Conservation (phyloP, 23 tunicate species). For the Ciona savignyi region DNA sequence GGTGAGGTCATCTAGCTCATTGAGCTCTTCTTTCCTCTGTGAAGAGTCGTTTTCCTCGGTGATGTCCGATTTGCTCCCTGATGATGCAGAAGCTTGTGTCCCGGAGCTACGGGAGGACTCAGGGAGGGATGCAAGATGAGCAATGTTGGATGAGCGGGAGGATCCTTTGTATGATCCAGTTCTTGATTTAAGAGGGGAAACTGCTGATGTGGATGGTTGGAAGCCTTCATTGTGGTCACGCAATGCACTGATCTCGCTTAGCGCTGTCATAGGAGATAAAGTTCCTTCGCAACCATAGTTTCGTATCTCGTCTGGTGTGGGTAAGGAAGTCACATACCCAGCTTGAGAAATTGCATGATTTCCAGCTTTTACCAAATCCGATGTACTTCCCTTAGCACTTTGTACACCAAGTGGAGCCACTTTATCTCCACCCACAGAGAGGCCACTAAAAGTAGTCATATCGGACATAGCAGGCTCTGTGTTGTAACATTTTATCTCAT, state of each 20-base stretch:
- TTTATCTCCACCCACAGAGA: conserved; percentile 55
- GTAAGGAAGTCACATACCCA: conserved; percentile 81
- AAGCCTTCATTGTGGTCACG: conserved; percentile 60
- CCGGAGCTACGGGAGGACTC: conserved; percentile 8
- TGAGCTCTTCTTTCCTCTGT: neutral
- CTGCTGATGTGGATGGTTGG: neutral
- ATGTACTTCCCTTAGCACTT: neutral
- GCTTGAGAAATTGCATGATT: conserved; percentile 21
- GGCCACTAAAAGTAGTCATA: conserved; percentile 51
- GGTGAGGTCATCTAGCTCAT: neutral
- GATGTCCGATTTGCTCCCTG: neutral
- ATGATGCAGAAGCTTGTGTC: neutral
- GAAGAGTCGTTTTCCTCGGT: neutral
- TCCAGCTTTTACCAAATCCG: conserved; percentile 9
- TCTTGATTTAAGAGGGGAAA: neutral
- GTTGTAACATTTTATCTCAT: conserved; percentile 35
- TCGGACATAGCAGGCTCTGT: conserved; percentile 61
- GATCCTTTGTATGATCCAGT: conserved; percentile 18
- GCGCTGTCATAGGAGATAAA: conserved; percentile 54
- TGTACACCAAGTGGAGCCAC: conserved; percentile 18
- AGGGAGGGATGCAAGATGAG: conserved; percentile 62
- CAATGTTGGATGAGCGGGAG: conserved; percentile 53
- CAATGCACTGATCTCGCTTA: conserved; percentile 70
- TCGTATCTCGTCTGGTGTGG: conserved; percentile 67
- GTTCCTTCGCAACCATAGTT: conserved; percentile 49